A percentile compares a stretch with the other conserved stretches of the same genome.
Conservation (phyloP, 2,113 vertebrate genomes). For the Meriones unguiculatus region DNA sequence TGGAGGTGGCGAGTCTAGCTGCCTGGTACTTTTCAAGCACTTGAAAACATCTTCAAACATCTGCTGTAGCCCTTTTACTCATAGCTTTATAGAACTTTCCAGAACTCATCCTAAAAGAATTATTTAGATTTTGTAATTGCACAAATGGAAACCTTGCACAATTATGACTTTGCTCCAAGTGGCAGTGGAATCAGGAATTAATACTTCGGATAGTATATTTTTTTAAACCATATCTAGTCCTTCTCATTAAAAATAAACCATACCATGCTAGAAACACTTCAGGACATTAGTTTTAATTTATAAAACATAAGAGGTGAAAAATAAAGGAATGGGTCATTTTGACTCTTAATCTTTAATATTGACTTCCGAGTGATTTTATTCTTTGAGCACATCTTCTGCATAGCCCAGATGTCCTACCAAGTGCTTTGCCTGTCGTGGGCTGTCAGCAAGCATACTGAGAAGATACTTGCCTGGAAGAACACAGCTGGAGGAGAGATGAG, state of each 20-base stretch:
- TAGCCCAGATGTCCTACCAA: neutral
- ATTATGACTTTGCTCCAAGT: neutral
- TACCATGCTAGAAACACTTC: slow-evolving; percentile 10
- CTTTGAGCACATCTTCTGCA: neutral
- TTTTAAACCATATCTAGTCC: neutral
- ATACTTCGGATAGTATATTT: neutral
- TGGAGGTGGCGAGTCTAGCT: neutral
- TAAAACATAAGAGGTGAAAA: neutral
- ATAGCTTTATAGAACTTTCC: neutral
- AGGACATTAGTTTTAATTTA: neutral
- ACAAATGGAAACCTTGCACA: neutral
- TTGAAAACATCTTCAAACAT: neutral
- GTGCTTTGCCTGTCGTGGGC: neutral
- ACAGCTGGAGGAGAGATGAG: neutral
- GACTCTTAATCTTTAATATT: neutral
- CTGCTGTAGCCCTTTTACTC: neutral
- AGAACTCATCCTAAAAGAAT: neutral
- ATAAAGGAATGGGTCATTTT: neutral
- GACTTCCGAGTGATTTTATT: neutral
- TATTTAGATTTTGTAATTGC: neutral
- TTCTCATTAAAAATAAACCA: neutral
- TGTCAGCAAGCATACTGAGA: neutral
- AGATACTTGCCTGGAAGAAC: neutral
- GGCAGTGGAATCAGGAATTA: neutral
- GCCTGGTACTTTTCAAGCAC: neutral